Evolutionary conservation across 2,888 invertebrate species (phyloP), one percentile per base, ranked within the genome.

Genomic region (Suillia variegata): DNA sequence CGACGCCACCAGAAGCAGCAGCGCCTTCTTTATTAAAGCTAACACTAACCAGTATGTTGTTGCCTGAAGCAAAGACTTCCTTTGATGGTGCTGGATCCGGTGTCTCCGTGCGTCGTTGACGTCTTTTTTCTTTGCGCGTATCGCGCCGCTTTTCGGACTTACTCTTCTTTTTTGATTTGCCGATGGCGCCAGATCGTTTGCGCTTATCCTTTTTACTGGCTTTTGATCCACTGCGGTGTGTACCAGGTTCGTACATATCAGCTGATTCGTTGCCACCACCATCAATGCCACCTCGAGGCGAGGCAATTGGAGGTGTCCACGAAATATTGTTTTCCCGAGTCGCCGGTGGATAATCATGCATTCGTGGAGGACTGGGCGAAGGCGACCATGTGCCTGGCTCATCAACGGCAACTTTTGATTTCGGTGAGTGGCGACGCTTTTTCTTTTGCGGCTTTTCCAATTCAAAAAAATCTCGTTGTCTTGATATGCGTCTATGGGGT

Each of bases 41-140:
- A 17, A 96, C 93, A 82, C 94, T 94, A 12, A 96, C 94, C 65
- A 96, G 86, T 73, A 96, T 95, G 79, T 94, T 95, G 81, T 95
- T 93, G 2, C 95, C 95, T 12, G 94, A 94, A 0, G 95, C 93
- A 79, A 94, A 95, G 2, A 96, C 93, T 82, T 94, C 94, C 79
- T 95, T 95, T 2, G 91, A 91, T 1, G 92, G 91, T 54, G 85
- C 86, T 48, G 81, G 73, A 63, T 73, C 77, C 79, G 86, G 76
- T 56, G 77, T 75, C 64, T 78, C 75, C 12, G 80, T 80, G 21
- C 77, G 83, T 6, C 80, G 71, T 24, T 69, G 76, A 1, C 80
- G 79, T 52, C 78, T 76, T 59, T 80, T 83, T 33, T 79, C 80
- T 56, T 78, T 79, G 3, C 77, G 64, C 15, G 58, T 58, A 21